A percentile compares a stretch with the other conserved stretches of the same genome.
Evolutionary conservation across 1,140 invertebrate species (phyloP).

Genomic region (Sitobion miscanthi): DNA sequence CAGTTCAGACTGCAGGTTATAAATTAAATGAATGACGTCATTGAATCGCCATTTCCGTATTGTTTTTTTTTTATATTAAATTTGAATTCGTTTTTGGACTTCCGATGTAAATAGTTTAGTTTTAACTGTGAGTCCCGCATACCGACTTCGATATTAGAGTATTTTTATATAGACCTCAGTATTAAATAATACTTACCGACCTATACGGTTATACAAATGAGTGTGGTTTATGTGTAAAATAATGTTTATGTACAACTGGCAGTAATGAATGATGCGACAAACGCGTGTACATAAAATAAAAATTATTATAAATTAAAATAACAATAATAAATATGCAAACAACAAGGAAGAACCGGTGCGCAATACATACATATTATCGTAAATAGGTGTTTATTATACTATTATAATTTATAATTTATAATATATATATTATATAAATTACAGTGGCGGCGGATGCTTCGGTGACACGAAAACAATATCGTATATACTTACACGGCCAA

Average conservation of each 20-base stretch:
- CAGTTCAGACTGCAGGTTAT: background rate
- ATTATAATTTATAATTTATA: background rate
- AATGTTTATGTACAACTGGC: background rate
- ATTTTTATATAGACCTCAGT: background rate
- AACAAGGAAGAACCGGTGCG: background rate
- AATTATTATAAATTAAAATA: background rate
- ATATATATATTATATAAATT: background rate
- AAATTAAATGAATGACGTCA: background rate
- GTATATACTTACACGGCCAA: background rate
- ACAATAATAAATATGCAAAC: background rate
- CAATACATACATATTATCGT: background rate
- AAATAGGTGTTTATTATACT: background rate
- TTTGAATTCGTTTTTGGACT: conserved; percentile 15
- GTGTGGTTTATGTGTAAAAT: background rate
- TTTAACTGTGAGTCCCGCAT: background rate
- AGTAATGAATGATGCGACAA: background rate
- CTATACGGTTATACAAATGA: background rate
- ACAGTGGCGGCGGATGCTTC: background rate
- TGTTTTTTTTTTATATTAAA: background rate
- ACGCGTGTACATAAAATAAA: background rate
- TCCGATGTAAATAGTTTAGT: background rate
- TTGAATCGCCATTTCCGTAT: background rate
- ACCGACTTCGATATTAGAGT: background rate
- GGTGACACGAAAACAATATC: conserved; percentile 14
- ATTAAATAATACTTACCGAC: background rate